phyloP scores from a whole-genome alignment of 1,140 invertebrate species.

The Drusus annulatus region DNA sequence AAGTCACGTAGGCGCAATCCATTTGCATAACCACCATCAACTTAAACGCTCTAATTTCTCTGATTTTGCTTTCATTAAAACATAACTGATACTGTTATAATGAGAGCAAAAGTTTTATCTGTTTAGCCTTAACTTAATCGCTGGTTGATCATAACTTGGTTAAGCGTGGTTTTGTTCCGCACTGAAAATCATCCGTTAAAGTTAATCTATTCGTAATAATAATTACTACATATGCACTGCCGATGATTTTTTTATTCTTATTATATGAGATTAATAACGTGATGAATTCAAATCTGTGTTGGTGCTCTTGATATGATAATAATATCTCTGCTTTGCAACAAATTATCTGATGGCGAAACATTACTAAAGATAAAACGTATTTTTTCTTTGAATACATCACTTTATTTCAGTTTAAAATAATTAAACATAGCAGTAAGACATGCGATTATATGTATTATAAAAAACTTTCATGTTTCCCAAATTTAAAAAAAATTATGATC shows the following conservation, averaged over 20 bases:
- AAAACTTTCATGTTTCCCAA: no score
- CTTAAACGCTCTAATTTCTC: conserved; percentile 34
- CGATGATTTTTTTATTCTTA: neutral
- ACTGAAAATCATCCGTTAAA: conserved; percentile 9
- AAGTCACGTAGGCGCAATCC: neutral
- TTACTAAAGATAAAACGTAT: no score
- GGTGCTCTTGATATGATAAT: no score
- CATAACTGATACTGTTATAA: conserved; percentile 2
- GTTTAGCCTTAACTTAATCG: conserved; percentile 9
- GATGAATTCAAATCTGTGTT: neutral
- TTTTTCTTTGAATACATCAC: no score
- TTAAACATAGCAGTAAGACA: no score
- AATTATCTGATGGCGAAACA: no score
- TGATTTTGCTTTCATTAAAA: conserved; percentile 30
- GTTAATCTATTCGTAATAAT: neutral
- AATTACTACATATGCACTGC: neutral
- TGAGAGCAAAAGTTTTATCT: conserved; percentile 35
- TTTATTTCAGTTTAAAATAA: no score
- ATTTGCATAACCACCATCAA: conserved; percentile 34
- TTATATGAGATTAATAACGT: neutral
- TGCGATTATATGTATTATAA: no score
- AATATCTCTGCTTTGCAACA: no score
- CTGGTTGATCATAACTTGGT: neutral
- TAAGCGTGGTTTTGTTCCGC: conserved; percentile 7
- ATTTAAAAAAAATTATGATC: no score